Conservation (phyloP, 2,888 invertebrate genomes). For the Steinernema scapterisci region DNA sequence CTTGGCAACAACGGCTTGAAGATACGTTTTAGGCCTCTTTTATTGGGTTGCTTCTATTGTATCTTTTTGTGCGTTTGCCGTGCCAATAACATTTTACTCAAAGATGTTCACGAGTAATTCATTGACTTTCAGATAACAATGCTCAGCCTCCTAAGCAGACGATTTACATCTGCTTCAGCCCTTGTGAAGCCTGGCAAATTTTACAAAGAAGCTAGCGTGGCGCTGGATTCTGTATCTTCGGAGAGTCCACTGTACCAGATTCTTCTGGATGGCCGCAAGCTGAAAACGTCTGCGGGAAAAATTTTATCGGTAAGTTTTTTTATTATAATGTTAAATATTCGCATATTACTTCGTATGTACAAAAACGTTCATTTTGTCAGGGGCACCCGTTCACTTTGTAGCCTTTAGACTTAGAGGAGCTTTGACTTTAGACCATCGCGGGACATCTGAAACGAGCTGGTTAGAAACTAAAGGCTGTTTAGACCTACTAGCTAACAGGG, state of each 20-base stretch:
- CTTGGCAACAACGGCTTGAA: too few species aligned
- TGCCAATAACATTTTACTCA: too few species aligned
- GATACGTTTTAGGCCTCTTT: too few species aligned
- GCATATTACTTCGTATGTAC: background rate
- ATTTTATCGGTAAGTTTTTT: slow-evolving; percentile 50
- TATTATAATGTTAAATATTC: background rate
- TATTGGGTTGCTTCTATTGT: too few species aligned
- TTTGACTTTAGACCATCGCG: background rate
- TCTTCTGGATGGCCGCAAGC: slow-evolving; percentile 52
- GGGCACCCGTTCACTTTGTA: background rate
- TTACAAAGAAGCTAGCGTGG: slow-evolving; percentile 43
- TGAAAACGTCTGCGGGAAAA: slow-evolving; percentile 57
- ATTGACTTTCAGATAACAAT: background rate
- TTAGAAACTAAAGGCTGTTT: too few species aligned
- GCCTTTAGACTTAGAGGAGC: background rate
- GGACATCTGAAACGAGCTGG: too few species aligned
- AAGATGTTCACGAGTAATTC: too few species aligned
- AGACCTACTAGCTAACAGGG: too few species aligned
- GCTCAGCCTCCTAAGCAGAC: slow-evolving; percentile 9
- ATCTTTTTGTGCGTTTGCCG: too few species aligned
- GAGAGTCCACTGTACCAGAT: slow-evolving; percentile 72
- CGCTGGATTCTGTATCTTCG: slow-evolving; percentile 24
- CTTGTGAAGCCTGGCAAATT: slow-evolving; percentile 43
- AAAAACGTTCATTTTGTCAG: background rate
- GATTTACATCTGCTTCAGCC: slow-evolving; percentile 21